Evolutionary conservation across 2,888 invertebrate species (phyloP), one percentile per base, ranked within the genome.

Genomic region (Neoaliturus tenellus): DNA sequence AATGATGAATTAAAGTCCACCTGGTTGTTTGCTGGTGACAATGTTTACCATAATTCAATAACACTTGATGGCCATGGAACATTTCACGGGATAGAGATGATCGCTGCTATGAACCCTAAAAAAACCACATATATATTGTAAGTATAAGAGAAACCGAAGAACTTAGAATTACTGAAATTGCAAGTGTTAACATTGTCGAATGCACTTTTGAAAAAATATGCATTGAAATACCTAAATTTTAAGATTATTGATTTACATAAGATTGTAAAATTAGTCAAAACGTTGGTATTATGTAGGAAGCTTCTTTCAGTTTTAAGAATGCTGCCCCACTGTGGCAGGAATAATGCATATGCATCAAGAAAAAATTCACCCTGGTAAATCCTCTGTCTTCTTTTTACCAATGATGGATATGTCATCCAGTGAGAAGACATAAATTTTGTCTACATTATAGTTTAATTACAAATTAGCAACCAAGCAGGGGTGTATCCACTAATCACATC

Each of bases 341-440:
- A 44, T 44, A 17, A 44, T 44, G 44, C 44, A 44, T 17, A 14
- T 44, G 10, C 44, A 44, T 44, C 10, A 4, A 44, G 44, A 14
- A 8, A 20, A 17, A 20, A 31, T n/a, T 4, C 85, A 84, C 83
- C 85, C 83, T 28, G 85, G 85, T 62, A 48, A 84, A 71, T 86
- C 84, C 14, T 84, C 84, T 17, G 39, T 85, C 6, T 33, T 44
- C 17, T 86, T 69, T 82, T 44, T 85, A 28, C 84, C 83, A 35
- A 85, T 86, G 82, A 80, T 85, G 12, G 86, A 85, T 78, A 73
- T 84, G 83, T 55, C 82, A 81, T 62, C 85, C n/a, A 78, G 73
- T 25, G 83, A 86, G 39, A 71, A 80, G 31, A 80, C 85, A 4
- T 86, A 83, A 78, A 83, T 86, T 31, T 75, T 83, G 8, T 85